Base-by-base conservation (phyloP, 2,113 vertebrate genomes). In the Osmerus mordax region DNA sequence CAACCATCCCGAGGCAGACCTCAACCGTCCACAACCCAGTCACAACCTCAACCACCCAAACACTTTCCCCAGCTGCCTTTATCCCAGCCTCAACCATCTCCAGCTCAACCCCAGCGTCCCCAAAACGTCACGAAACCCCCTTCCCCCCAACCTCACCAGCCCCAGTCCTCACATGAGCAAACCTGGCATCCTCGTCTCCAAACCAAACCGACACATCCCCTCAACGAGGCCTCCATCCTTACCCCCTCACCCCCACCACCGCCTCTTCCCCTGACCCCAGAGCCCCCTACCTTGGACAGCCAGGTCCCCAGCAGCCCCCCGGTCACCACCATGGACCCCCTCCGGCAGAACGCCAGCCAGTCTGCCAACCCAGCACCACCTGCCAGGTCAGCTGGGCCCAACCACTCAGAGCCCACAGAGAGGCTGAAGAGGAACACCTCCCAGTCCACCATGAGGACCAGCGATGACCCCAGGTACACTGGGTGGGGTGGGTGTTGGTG, bases 361-460 rank as follows among this genome's bases (percentile, higher is more conserved):
- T 41, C 70, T 63, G 69, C 47, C 25, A 60, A 71, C 6, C 52
- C 81, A n/a, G 52, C 65, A 71, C 74, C 74, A 19, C 54, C 70
- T 1, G 61, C 54, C 0, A 82, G 84, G 71, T 56, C 77, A 32
- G 28, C 19, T 0, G 60, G 56, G 47, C 70, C 65, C 53, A 87
- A 85, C 68, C 73, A 83, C 65, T 81, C 86, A 25, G 76, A 86
- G 53, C 65, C 83, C 4, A 80, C 76, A 53, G 86, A 91, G 55
- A 67, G 73, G 77, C 74, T 78, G 9, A 90, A 85, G 81, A 90
- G 79, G 78, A 93, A 88, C 69, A 92, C 90, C 8, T 92, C 91
- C n/a, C 90, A 91, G 47, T 88, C 89, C 4, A 89, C 91, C 0
- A 91, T 89, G 88, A 84, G 63, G 68, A 91, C 90, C 74, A 88